Percentiles rank a stretch among this genome's conserved stretches.
Evolutionary conservation across 2,113 vertebrate species (phyloP).

Genomic region (Burhinus oedicnemus): DNA sequence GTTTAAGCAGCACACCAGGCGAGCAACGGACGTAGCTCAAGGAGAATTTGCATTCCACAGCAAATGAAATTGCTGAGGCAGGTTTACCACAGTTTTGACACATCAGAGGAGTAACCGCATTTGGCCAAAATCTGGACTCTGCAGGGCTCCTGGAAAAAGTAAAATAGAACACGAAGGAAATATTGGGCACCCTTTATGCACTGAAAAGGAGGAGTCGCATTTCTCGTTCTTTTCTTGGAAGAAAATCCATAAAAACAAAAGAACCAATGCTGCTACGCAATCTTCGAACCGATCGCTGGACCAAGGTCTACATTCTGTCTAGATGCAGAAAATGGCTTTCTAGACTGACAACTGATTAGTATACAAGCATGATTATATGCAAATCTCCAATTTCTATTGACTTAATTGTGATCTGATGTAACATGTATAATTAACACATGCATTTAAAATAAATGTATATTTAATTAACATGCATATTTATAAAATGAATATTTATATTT

Average conservation of each 20-base stretch:
- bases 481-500: constrained; percentile 85
- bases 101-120: not conserved
- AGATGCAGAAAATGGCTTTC: constrained; percentile 68
- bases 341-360: constrained; percentile 85
- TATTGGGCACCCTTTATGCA: not conserved
- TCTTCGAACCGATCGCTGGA: not conserved
- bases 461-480: constrained; percentile 88
- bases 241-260: constrained; percentile 1
- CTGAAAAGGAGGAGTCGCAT: not conserved
- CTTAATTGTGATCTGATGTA: constrained; percentile 87
- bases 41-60: not conserved
- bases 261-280: not conserved
- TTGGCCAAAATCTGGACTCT: not conserved
- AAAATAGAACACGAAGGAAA: not conserved
- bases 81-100: not conserved
- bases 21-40: fast-evolving
- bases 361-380: constrained; percentile 86
- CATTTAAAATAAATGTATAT: constrained; percentile 89
- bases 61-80: not conserved
- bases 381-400: constrained; percentile 86
- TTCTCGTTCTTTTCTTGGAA: not conserved
- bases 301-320: constrained; percentile 8
- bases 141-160: not conserved
- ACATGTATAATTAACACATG: constrained; percentile 84
- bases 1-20: not conserved